Evolutionary conservation across 1,140 invertebrate genomes (phyloP).

Genomic region (Mactra quadrangularis): DNA sequence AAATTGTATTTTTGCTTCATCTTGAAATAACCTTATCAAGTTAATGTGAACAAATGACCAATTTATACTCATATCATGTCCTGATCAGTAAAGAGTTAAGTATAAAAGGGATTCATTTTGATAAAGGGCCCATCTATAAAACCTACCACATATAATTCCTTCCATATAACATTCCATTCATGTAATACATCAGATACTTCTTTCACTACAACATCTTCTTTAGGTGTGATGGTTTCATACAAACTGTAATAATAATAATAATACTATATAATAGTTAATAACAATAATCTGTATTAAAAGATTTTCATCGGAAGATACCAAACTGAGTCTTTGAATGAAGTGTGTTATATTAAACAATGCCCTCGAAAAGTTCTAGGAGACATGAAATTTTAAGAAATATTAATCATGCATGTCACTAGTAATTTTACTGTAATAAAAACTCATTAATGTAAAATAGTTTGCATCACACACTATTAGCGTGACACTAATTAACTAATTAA

Average conservation of each 20-base stretch:
- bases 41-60: too few relatives aligned
- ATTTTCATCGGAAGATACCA: neutral
- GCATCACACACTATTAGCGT: too few relatives aligned
- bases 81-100: neutral
- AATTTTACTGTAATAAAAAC: too few relatives aligned
- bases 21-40: too few relatives aligned
- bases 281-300: neutral
- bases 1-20: too few relatives aligned
- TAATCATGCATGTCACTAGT: too few relatives aligned
- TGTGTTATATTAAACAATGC: neutral
- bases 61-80: neutral
- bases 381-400: too few relatives aligned
- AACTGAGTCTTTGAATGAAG: neutral
- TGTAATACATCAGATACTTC: conserved; percentile 94
- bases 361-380: neutral
- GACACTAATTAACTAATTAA: too few relatives aligned
- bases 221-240: conserved; percentile 88
- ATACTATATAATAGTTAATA: neutral
- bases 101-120: neutral
- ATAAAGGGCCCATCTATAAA: neutral
- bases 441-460: too few relatives aligned
- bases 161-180: conserved; percentile 97
- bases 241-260: conserved; percentile 80
- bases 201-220: conserved; percentile 94
- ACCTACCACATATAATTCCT: conserved; percentile 91